Percentiles rank a stretch among this genome's conserved stretches.
Evolutionary conservation across 2,113 vertebrate species (phyloP).

Genomic region (Alces alces): DNA sequence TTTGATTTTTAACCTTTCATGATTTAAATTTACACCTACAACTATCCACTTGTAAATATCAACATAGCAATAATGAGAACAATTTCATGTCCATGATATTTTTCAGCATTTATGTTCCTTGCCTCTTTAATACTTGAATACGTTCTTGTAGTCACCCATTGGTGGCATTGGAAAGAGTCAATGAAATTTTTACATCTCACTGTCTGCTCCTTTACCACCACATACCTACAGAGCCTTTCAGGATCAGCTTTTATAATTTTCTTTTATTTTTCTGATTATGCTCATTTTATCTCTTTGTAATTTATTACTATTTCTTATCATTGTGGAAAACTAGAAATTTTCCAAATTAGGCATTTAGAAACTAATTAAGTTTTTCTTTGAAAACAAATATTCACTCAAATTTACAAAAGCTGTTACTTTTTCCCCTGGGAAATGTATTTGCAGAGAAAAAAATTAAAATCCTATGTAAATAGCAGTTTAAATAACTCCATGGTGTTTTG

Average conservation of each 20-base stretch:
- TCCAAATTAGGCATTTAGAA: constrained; percentile 46
- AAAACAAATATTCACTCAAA: constrained; percentile 52
- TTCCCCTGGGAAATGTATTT: constrained; percentile 60
- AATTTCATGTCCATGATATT: constrained; percentile 22
- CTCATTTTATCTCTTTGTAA: neutral
- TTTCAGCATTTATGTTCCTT: constrained; percentile 16
- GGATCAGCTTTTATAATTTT: neutral
- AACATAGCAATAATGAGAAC: neutral
- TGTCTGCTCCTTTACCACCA: neutral
- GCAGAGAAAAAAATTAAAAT: constrained; percentile 59
- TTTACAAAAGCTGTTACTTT: constrained; percentile 51
- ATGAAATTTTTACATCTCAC: neutral
- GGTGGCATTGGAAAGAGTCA: neutral
- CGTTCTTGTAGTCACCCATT: neutral
- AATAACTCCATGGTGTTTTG: constrained; percentile 63
- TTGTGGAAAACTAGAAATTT: neutral
- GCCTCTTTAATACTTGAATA: neutral
- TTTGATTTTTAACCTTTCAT: neutral
- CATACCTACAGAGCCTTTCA: neutral
- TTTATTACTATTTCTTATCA: neutral
- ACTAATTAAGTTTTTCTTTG: constrained; percentile 35
- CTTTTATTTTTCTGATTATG: neutral
- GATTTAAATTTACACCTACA: neutral
- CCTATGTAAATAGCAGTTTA: constrained; percentile 53
- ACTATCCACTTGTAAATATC: neutral